Base-by-base conservation (phyloP, 1,140 invertebrate genomes). In the Zaprionus tsacasi region DNA sequence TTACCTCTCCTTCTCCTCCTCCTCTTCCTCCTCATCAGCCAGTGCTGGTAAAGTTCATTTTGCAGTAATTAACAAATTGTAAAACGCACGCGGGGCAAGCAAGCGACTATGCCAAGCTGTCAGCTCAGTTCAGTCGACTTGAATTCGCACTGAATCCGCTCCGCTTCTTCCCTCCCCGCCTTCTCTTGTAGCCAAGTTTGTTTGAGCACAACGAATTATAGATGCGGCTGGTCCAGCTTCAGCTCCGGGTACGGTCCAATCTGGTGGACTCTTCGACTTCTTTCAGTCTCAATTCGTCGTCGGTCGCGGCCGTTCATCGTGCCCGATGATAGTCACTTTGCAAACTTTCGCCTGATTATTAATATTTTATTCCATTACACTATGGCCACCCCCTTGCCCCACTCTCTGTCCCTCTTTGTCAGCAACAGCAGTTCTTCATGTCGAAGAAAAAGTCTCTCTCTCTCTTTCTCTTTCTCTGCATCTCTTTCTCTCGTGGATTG, bases 51-150 rank as follows among this genome's bases (percentile, higher is more conserved):
- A 85, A 89, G 86, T 89, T 89, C 85, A 89, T 89, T 89, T 79
- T 81, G 75, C 72, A 90, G 85, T 89, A 89, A 89, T 89, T 89
- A 89, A 89, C 85, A 89, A 89, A 89, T 89, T 89, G 85, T 88
- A 76, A 90, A 88, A 79, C 60, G 77, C 74, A 79, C 55, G 64
- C 52, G 60, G 63, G 55, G 55, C 35, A 56, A 38, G 45, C 57
- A 50, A 38, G 54, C 35, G 36, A 56, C 50, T 60, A 55, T 57
- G 60, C 55, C 60, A 65, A 74, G 56, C 61, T 70, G 73, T 71
- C 69, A 71, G 55, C 56, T 52, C 55, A 73, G 56, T 40, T 45
- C 35, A 68, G 65, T 33, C 59, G 48, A 60, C 36, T 35, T 68
- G 43, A 38, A 45, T 52, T 61, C 40, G 5, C 6, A 35, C 33